These are phyloP conservation scores for Panthera uncia DNA, from an alignment of 2,113 vertebrate species.

Conservation along the genomic window DNA sequence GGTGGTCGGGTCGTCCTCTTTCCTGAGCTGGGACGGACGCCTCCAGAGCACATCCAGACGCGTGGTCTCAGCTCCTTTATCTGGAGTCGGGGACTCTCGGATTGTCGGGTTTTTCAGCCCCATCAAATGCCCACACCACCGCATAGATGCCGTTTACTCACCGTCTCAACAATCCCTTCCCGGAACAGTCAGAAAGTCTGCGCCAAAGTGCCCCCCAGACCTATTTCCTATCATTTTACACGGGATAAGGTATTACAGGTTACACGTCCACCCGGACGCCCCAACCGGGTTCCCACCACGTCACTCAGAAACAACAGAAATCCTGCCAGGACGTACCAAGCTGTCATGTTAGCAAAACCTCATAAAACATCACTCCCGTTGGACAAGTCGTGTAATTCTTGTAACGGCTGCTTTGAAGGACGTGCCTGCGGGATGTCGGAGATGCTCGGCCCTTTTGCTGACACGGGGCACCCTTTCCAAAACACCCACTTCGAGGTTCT, in stretches of 20 bases:
- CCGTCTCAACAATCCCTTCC: background rate
- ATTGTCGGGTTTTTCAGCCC: background rate
- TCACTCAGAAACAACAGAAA: too few species aligned
- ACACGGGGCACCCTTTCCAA: background rate
- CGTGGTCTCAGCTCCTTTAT: background rate
- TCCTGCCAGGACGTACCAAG: accelerated
- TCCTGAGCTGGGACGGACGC: too few species aligned
- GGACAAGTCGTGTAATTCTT: accelerated
- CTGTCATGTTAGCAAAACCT: background rate
- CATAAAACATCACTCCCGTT: accelerated
- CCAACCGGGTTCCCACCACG: background rate
- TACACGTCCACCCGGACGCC: background rate
- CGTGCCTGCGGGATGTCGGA: background rate
- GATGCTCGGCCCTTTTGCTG: background rate
- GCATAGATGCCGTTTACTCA: too few species aligned
- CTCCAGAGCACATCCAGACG: background rate
- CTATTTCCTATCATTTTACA: background rate
- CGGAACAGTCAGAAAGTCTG: background rate
- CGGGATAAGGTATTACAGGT: background rate
- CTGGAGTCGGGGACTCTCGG: background rate
- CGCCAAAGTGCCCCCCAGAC: background rate
- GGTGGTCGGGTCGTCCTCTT: background rate
- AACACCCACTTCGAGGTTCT: background rate
- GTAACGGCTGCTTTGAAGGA: accelerated
- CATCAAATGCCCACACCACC: too few species aligned